Percentiles rank a stretch among this genome's conserved stretches.
Conservation (phyloP, 2,888 invertebrate species). For the Platynereis dumerilii region DNA sequence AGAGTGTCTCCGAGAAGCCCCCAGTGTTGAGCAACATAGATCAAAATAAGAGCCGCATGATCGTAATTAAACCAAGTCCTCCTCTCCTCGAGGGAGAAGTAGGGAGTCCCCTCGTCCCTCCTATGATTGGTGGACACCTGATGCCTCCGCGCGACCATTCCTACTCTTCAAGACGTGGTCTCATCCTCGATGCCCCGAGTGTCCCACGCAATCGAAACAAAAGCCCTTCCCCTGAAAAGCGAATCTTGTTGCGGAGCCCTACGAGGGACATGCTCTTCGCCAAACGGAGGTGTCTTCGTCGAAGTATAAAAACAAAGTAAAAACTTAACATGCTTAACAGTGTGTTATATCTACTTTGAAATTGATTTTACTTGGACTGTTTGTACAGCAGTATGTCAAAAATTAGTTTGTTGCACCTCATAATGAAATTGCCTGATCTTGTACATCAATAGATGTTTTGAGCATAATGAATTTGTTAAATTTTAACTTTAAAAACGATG, state of each 20-base stretch:
- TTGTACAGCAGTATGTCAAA: too few relatives aligned
- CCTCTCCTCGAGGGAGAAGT: conserved; percentile 30
- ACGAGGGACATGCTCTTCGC: conserved; percentile 52
- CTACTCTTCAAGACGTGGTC: conserved; percentile 54
- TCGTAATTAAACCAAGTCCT: conserved; percentile 29
- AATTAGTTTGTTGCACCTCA: too few relatives aligned
- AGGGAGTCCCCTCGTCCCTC: conserved; percentile 20
- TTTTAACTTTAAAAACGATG: too few relatives aligned
- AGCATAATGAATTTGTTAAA: too few relatives aligned
- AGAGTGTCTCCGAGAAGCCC: conserved; percentile 14
- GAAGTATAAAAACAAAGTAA: conserved; percentile 52
- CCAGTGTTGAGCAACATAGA: not conserved
- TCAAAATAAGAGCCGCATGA: conserved; percentile 36
- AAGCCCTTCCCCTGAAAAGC: conserved; percentile 52
- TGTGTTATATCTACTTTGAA: too few relatives aligned
- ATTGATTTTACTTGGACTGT: too few relatives aligned
- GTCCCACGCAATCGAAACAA: conserved; percentile 36
- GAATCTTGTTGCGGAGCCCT: conserved; percentile 47
- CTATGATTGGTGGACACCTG: conserved; percentile 13
- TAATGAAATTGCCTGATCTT: too few relatives aligned
- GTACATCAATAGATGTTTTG: too few relatives aligned
- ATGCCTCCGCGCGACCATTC: conserved; percentile 46
- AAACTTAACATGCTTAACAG: too few relatives aligned
- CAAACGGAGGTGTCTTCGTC: conserved; percentile 47
- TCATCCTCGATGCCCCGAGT: conserved; percentile 58